A percentile compares a stretch with the other conserved stretches of the same genome.
These are phyloP conservation scores for Sphenopsis melanotis DNA, from an alignment of 2,797 vertebrate genomes.

Conservation along the genomic window DNA sequence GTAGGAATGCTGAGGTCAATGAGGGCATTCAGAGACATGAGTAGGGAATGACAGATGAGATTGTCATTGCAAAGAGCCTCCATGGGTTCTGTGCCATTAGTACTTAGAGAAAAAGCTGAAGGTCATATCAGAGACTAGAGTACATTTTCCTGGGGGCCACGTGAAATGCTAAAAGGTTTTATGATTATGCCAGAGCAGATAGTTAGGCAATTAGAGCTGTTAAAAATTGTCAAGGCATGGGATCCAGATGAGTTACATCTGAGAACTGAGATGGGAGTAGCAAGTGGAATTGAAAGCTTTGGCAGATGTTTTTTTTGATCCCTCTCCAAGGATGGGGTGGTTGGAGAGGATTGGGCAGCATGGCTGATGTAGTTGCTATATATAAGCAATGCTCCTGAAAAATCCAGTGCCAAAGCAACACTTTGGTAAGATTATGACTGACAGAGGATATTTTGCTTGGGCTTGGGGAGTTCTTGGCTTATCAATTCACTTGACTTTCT, in stretches of 20 bases:
- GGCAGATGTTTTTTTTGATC: not conserved
- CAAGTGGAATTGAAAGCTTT: not conserved
- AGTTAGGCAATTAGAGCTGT: conserved; percentile 44
- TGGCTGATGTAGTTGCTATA: not conserved
- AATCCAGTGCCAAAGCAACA: not conserved
- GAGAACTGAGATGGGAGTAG: not conserved
- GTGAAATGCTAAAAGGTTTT: conserved; percentile 29
- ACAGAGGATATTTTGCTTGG: not conserved
- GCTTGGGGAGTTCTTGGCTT: not conserved
- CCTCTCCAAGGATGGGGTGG: not conserved
- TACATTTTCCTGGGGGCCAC: conserved; percentile 11
- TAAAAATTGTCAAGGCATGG: conserved; percentile 27
- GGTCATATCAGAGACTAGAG: conserved; percentile 12
- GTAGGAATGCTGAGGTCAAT: not conserved
- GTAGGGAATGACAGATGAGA: not conserved
- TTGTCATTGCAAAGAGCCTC: not conserved
- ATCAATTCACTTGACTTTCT: conserved; percentile 33
- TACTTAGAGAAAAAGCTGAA: conserved; percentile 13
- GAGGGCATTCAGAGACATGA: not conserved
- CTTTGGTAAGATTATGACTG: not conserved
- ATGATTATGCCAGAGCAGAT: conserved; percentile 5
- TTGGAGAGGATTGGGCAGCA: not conserved
- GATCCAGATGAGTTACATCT: not conserved
- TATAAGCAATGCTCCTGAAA: not conserved
- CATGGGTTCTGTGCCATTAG: not conserved